Conservation (phyloP, 1,140 invertebrate species). For the Frieseomelitta varia region DNA sequence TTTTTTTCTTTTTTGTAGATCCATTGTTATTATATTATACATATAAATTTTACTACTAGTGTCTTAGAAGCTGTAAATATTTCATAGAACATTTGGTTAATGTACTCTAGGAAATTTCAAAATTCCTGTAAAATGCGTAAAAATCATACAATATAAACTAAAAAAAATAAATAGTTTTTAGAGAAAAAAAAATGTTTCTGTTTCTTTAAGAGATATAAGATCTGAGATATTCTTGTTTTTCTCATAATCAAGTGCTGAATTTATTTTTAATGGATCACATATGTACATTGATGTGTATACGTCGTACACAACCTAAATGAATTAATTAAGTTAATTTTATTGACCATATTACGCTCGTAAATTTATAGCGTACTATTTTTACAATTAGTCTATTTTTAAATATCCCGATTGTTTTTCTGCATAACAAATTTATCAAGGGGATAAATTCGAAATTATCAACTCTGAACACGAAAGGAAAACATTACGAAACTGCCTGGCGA, state of each 20-base stretch:
- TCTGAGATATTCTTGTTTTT: neutral
- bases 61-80: neutral
- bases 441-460: slow-evolving; percentile 29
- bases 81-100: too few species aligned
- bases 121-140: too few species aligned
- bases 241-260: neutral
- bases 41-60: neutral
- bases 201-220: too few species aligned
- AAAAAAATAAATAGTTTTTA: too few species aligned
- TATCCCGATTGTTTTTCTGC: neutral
- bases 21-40: neutral
- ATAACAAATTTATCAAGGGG: neutral
- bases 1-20: neutral
- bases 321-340: neutral
- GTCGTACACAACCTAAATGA: neutral
- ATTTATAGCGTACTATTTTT: neutral
- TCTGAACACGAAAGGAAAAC: slow-evolving; percentile 17
- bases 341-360: neutral
- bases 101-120: too few species aligned
- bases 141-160: too few species aligned
- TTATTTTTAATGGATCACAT: neutral
- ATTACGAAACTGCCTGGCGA: slow-evolving; percentile 29
- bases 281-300: neutral
- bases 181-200: too few species aligned
- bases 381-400: neutral